Evolutionary conservation across 30 jellyfish, hydroid and myxozoan genomes (phyloP), one percentile per base, ranked within the genome.

Genomic region (Pseudorhiza aurosa): DNA sequence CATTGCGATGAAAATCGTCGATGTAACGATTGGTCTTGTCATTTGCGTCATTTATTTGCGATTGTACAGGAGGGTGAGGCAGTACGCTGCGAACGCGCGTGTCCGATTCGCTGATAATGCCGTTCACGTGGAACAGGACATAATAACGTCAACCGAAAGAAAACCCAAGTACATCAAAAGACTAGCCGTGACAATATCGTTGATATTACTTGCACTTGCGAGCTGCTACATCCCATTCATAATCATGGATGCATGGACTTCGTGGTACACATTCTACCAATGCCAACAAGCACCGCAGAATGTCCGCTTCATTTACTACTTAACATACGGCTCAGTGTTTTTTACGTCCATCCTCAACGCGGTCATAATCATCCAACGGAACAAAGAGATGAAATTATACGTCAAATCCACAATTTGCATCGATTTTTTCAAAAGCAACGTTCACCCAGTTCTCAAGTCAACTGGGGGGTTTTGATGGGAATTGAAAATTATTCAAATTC

Each of bases 231-330:
- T 76, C 2, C 88, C 88, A 2, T 76, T 76, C 29, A 25, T 76
- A 12, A 37, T 76, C 17, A 76, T 76, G 88, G 88, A 76, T 33
- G 33, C 51, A 1, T 76, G 88, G 88, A 76, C 88, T 7, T 76
- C 88, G 44, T 76, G 77, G 79, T 76, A 76, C 67, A 76, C 88
- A 12, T 76, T 76, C 69, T 30, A 53, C 32, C 28, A 76, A 59
- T 42, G 64, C 11, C 32, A 37, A 44, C 64, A 58, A 22, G 77
- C 88, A 0, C 88, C 88, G 2, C 68, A 18, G 10, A 59, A 57
- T 18, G 36, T 76, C 49, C 56, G 88, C 0, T 76, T 76, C 25
- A 70, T 44, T 1, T 76, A 76, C 43, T 76, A 33, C 57, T 6
- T 76, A 28, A 56, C 88, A 36, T 76, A 76, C 27, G 88, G 70